Percentiles rank a stretch among this genome's conserved stretches.
Evolutionary conservation across 2,113 vertebrate species (phyloP).

Genomic region (Pituophis catenifer): DNA sequence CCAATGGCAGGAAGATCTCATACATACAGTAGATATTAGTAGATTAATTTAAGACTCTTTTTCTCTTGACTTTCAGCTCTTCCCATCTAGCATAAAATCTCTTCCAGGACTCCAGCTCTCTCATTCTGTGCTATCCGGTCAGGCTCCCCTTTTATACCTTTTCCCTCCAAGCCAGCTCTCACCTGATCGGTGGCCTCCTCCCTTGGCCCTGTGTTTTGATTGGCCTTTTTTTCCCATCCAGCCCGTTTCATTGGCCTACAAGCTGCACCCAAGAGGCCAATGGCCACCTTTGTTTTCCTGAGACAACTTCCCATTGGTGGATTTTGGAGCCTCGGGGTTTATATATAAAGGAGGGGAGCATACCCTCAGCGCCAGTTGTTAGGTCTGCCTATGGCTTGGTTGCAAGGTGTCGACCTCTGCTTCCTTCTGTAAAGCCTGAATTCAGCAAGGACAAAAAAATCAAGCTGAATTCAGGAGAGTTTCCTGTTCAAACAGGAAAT

Average conservation of each 20-base stretch:
- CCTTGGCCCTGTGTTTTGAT: not conserved
- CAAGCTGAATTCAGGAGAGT: not conserved
- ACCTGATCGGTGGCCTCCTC: not conserved
- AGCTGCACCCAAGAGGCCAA: not conserved
- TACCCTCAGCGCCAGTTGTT: accelerated
- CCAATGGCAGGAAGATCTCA: not conserved
- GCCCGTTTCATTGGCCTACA: not conserved
- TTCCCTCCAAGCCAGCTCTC: not conserved
- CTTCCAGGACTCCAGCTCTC: not conserved
- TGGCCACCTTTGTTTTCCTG: not conserved
- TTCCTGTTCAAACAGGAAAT: not conserved
- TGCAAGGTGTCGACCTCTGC: not conserved
- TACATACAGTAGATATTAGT: not conserved
- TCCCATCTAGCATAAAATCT: no score
- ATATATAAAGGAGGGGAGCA: not conserved
- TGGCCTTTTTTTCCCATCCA: not conserved
- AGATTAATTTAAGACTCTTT: no score
- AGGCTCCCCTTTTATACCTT: not conserved
- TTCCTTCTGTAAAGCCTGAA: not conserved
- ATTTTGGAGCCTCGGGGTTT: not conserved
- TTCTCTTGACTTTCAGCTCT: not conserved
- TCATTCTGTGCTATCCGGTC: no score
- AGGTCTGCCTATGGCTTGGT: not conserved
- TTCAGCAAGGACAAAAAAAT: not conserved
- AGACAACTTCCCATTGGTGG: not conserved